Evolutionary conservation across 2,797 vertebrate genomes (phyloP).

Genomic region (Ctenosaura bakeri): DNA sequence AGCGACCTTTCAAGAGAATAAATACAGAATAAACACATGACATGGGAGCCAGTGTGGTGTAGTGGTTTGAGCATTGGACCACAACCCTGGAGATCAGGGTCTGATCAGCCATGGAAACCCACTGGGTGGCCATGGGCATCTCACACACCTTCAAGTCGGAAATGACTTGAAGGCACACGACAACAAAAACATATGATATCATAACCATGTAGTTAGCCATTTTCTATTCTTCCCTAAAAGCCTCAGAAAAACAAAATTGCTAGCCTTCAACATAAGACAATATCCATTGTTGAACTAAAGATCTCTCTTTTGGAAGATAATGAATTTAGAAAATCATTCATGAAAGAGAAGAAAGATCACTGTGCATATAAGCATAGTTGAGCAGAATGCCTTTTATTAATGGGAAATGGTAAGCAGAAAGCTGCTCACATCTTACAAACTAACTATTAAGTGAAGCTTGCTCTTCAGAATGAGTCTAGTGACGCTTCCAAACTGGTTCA

Average conservation of each 20-base stretch:
- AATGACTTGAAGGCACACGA: too few relatives aligned
- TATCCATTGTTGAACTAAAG: not conserved
- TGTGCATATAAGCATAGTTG: not conserved
- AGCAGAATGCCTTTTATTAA: slow-evolving; percentile 9
- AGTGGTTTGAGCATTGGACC: too few relatives aligned
- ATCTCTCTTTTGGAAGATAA: slow-evolving; percentile 4
- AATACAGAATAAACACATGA: not conserved
- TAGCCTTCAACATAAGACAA: not conserved
- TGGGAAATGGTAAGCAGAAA: not conserved
- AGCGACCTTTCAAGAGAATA: not conserved
- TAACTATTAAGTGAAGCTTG: not conserved
- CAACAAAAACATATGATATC: not conserved
- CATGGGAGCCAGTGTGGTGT: too few relatives aligned
- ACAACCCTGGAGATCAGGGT: too few relatives aligned
- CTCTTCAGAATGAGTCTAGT: not conserved
- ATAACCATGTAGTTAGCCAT: not conserved
- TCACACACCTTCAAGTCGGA: too few relatives aligned
- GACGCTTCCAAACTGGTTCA: not conserved
- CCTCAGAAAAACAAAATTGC: not conserved
- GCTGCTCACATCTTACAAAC: not conserved
- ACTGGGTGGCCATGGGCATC: too few relatives aligned
- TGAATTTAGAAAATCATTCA: slow-evolving; percentile 1
- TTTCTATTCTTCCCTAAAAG: not conserved
- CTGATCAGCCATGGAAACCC: too few relatives aligned
- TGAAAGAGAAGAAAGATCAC: not conserved